A percentile compares a stretch with the other conserved stretches of the same genome.
These are phyloP conservation scores for Cotesia typhae DNA, from an alignment of 1,140 invertebrate species.

Conservation along the genomic window DNA sequence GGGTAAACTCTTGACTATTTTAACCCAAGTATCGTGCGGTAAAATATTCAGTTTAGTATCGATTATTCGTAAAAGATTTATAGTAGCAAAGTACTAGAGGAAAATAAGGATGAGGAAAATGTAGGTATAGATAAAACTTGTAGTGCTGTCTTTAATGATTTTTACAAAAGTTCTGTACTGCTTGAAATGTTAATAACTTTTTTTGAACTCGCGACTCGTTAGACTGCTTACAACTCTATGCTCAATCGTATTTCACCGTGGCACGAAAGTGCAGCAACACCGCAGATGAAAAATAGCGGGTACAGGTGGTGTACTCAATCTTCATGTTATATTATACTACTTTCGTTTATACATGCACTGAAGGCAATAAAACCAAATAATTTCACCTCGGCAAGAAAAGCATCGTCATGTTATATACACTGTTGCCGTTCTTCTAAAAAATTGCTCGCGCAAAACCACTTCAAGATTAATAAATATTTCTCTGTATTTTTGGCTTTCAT, in stretches of 20 bases:
- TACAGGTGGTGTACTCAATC: conserved; percentile 38
- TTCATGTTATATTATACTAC: conserved; percentile 13
- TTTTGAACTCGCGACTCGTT: conserved; percentile 4
- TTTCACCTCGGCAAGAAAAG: not conserved
- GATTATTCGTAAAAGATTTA: conserved; percentile 22
- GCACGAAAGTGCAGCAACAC: conserved; percentile 14
- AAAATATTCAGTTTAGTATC: conserved; percentile 9
- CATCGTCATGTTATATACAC: not conserved
- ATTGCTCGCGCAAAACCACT: not conserved
- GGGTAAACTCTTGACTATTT: too few species aligned
- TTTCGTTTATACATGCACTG: not conserved
- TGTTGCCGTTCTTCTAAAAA: not conserved
- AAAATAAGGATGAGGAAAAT: conserved; percentile 4
- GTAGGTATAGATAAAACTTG: not conserved
- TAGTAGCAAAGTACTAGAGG: conserved; percentile 10
- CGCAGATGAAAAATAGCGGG: conserved; percentile 38
- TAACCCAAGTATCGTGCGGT: not conserved
- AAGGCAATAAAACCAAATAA: not conserved
- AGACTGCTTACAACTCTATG: not conserved
- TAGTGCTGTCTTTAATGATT: conserved; percentile 28
- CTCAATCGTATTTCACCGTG: conserved; percentile 37
- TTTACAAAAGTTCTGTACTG: conserved; percentile 11
- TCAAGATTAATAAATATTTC: not conserved
- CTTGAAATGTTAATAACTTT: too few species aligned
- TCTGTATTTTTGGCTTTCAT: conserved; percentile 28